Conservation (phyloP, 2,797 vertebrate genomes). For the Phalloptychus januarius region DNA sequence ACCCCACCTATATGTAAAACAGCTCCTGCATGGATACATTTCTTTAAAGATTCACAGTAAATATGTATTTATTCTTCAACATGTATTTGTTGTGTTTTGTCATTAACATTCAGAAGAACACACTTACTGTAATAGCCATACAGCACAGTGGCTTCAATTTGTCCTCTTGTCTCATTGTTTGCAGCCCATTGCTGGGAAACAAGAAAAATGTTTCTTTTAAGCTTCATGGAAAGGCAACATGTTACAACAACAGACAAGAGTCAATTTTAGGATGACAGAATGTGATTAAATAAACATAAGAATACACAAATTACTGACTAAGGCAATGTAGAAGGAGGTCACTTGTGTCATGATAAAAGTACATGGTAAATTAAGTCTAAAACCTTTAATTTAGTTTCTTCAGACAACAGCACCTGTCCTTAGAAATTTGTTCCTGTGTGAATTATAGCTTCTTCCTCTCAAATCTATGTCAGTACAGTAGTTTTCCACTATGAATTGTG, state of each 20-base stretch:
- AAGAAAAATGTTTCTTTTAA: conserved; percentile 21
- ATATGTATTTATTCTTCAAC: neutral
- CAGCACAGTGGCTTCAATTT: conserved; percentile 94
- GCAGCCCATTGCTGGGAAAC: conserved; percentile 90
- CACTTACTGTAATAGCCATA: conserved; percentile 98
- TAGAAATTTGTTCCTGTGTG: neutral
- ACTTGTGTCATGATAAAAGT: neutral
- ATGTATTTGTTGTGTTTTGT: neutral
- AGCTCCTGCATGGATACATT: neutral
- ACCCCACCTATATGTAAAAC: conserved; percentile 2
- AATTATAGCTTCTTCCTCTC: neutral
- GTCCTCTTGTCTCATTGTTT: conserved; percentile 88
- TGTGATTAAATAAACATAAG: neutral
- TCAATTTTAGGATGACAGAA: neutral
- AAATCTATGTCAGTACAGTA: neutral
- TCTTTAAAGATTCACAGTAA: neutral
- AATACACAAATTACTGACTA: neutral
- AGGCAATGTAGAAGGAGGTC: neutral
- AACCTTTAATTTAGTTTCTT: neutral
- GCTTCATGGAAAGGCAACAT: conserved; percentile 7
- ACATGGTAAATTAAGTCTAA: neutral
- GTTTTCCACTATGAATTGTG: neutral
- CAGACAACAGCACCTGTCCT: neutral
- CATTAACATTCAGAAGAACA: conserved; percentile 4
- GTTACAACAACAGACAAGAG: neutral